Percentiles rank a stretch among this genome's conserved stretches.
These are phyloP conservation scores for Bembecia ichneumoniformis DNA, from an alignment of 2,888 invertebrate species.

Conservation along the genomic window DNA sequence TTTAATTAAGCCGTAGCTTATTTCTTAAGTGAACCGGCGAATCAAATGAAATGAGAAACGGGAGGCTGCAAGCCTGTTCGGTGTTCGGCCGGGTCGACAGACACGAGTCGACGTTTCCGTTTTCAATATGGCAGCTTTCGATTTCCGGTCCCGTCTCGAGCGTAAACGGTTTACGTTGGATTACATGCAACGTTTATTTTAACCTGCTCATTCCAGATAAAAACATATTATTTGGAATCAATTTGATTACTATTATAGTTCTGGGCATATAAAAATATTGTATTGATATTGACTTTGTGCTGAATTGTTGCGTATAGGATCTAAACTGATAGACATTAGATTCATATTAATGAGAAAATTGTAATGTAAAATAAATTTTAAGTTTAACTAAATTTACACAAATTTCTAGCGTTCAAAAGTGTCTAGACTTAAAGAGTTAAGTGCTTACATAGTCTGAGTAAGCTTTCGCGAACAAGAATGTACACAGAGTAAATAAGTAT, in stretches of 20 bases:
- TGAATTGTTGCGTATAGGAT: too few species aligned
- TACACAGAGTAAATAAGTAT: too few species aligned
- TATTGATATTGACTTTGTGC: too few species aligned
- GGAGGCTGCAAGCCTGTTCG: not conserved
- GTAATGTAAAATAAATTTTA: too few species aligned
- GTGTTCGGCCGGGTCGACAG: not conserved
- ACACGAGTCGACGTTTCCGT: constrained; percentile 50
- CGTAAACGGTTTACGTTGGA: constrained; percentile 50
- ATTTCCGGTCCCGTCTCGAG: constrained; percentile 57
- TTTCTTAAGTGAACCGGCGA: not conserved
- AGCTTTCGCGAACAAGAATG: too few species aligned
- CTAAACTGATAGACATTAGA: too few species aligned
- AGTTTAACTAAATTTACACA: constrained; percentile 10
- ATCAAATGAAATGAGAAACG: not conserved
- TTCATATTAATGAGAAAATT: too few species aligned
- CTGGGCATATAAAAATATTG: too few species aligned
- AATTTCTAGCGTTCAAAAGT: not conserved
- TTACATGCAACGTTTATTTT: constrained; percentile 57
- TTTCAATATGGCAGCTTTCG: constrained; percentile 65
- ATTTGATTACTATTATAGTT: too few species aligned
- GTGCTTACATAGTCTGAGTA: constrained; percentile 1
- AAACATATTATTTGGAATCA: too few species aligned
- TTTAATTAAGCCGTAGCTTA: not conserved
- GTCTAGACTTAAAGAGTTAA: not conserved
- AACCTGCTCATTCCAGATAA: constrained; percentile 25